Conservation (phyloP, 1,140 invertebrate species). For the Neuroterus valhalla region DNA sequence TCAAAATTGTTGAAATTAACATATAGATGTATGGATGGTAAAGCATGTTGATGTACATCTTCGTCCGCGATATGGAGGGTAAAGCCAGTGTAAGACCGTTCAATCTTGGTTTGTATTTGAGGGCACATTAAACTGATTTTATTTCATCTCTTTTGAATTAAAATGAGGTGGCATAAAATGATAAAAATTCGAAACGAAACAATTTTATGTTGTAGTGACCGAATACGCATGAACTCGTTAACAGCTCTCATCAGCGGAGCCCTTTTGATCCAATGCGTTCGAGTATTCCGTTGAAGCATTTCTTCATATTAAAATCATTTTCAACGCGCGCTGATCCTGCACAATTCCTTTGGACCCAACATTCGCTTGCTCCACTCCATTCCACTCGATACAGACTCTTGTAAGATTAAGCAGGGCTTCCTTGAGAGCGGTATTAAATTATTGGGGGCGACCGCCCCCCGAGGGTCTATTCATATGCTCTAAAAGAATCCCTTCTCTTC, state of each 20-base stretch:
- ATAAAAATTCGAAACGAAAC: no score
- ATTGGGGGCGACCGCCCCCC: constrained; percentile 59
- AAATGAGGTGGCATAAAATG: no score
- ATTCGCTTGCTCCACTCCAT: constrained; percentile 45
- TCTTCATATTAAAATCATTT: constrained; percentile 62
- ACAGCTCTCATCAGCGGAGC: constrained; percentile 7
- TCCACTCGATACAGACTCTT: constrained; percentile 58
- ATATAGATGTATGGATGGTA: neutral
- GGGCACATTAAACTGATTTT: no score
- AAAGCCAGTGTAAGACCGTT: no score
- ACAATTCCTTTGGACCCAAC: constrained; percentile 38
- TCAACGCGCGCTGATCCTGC: constrained; percentile 52
- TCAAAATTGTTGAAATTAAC: no score
- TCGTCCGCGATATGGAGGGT: no score
- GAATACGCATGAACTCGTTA: neutral
- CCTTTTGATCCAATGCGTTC: constrained; percentile 36
- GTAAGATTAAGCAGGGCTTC: constrained; percentile 56
- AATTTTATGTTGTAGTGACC: no score
- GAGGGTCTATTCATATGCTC: constrained; percentile 65
- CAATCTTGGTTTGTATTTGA: no score
- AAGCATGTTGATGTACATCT: neutral
- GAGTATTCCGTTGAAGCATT: constrained; percentile 59
- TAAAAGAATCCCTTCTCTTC: constrained; percentile 33
- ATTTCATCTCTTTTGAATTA: no score
- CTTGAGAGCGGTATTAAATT: constrained; percentile 67